Base-by-base conservation (phyloP, 1,140 invertebrate species). In the Drosophila sp. region DNA sequence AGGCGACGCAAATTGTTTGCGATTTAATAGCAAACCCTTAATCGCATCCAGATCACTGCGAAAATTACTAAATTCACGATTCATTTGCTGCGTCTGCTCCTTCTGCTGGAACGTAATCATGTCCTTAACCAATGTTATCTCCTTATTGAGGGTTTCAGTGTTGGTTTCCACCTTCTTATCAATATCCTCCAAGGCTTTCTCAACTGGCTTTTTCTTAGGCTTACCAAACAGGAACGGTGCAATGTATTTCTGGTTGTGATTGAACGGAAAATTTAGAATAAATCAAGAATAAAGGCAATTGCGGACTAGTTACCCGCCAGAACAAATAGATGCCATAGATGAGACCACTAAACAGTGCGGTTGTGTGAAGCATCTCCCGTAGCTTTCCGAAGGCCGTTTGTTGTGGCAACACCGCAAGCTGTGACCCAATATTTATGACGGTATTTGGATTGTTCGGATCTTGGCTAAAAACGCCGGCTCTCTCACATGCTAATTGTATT, bases 21-120 rank as follows among this genome's bases (percentile, higher is more conserved):
- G 95, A 82, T 95, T 96, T 21, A 97, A 91, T 45, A 96, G 92
- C 71, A 97, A 93, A 53, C 95, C 95, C 91, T 96, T 97, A 34
- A 97, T 94, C 75, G 95, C 95, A 70, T 95, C 93, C 66, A 97
- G 93, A 90, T 97, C 96, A 46, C 94, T 93, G 86, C 96, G 96
- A 64, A 97, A 93, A 65, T 94, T 94, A 79, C 94, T 94, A 32
- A 96, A 92, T 75, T 96, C 93, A 14, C 94, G 58, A 91, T 92
- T 90, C 32, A 95, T 78, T 63, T 93, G 93, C 70, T 95, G 93
- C 18, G 94, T 90, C 72, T 94, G 94, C 11, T 92, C 91, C 71
- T 93, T 93, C 34, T 89, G 82, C 51, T 91, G 83, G 34, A 73
- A 63, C 6, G 73, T 70, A n/a, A 91, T 75, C 41, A 79, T 36